Percentiles rank a stretch among this genome's conserved stretches.
Evolutionary conservation across 2,888 invertebrate species (phyloP).

Genomic region (Scelioninae gen. 1): DNA sequence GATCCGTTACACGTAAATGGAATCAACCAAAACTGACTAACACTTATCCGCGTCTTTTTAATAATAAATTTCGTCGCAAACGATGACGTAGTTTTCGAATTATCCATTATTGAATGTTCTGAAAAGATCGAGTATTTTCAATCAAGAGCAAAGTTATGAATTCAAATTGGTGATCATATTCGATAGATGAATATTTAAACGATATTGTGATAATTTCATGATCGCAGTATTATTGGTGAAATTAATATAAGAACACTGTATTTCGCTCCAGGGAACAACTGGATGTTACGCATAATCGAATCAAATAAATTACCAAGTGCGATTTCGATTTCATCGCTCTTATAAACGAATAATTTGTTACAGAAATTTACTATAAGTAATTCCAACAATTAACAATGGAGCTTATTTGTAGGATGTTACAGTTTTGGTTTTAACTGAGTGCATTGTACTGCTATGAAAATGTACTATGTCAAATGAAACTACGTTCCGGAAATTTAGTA

Average conservation of each 20-base stretch:
- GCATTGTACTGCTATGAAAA: constrained; percentile 24
- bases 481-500: constrained; percentile 28
- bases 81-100: too few relatives aligned
- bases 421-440: constrained; percentile 22
- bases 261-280: too few relatives aligned
- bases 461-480: constrained; percentile 30
- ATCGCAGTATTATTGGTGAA: too few relatives aligned
- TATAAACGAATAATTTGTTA: constrained; percentile 1
- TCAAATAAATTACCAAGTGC: neutral
- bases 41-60: too few relatives aligned
- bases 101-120: too few relatives aligned
- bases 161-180: too few relatives aligned
- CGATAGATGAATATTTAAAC: too few relatives aligned
- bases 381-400: constrained; percentile 29
- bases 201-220: too few relatives aligned
- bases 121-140: too few relatives aligned
- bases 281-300: neutral
- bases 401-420: constrained; percentile 35
- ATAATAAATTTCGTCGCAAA: neutral
- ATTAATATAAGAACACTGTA: too few relatives aligned
- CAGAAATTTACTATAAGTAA: constrained; percentile 11
- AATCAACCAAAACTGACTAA: neutral
- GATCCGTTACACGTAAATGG: constrained; percentile 29
- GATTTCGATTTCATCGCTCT: constrained; percentile 11
- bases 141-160: too few relatives aligned